Percentiles rank a stretch among this genome's conserved stretches.
phyloP scores from a whole-genome alignment of 2,888 invertebrate genomes.

The Lasioglossum lativentre region DNA sequence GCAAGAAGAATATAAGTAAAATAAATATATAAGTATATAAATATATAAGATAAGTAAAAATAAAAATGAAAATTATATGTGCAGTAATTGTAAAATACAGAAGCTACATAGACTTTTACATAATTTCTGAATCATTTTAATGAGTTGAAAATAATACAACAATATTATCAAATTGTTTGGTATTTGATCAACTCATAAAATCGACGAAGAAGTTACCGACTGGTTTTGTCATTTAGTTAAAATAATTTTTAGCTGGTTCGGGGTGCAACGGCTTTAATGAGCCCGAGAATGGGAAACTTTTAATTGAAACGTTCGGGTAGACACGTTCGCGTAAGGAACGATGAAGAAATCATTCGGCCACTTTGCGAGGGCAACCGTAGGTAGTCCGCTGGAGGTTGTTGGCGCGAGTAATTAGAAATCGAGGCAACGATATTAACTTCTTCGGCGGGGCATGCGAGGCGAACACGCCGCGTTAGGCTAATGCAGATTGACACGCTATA shows the following conservation, averaged over 20 bases:
- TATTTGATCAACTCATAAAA: too few species aligned
- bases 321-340: neutral
- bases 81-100: neutral
- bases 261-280: neutral
- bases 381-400: neutral
- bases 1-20: too few species aligned
- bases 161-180: neutral
- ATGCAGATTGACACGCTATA: conserved; percentile 72
- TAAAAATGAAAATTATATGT: neutral
- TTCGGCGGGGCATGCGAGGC: conserved; percentile 49
- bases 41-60: neutral
- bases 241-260: neutral
- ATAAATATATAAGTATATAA: too few species aligned
- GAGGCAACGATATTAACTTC: conserved; percentile 56
- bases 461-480: conserved; percentile 49
- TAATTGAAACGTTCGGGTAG: conserved; percentile 27
- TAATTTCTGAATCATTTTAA: neutral
- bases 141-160: neutral
- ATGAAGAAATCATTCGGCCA: conserved; percentile 48
- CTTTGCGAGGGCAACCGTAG: conserved; percentile 15
- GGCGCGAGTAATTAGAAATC: conserved; percentile 59
- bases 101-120: neutral
- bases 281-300: neutral
- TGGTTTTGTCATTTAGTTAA: neutral
- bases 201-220: too few species aligned